Conservation (phyloP, 2,888 invertebrate species). For the Lasioglossum villosulum region DNA sequence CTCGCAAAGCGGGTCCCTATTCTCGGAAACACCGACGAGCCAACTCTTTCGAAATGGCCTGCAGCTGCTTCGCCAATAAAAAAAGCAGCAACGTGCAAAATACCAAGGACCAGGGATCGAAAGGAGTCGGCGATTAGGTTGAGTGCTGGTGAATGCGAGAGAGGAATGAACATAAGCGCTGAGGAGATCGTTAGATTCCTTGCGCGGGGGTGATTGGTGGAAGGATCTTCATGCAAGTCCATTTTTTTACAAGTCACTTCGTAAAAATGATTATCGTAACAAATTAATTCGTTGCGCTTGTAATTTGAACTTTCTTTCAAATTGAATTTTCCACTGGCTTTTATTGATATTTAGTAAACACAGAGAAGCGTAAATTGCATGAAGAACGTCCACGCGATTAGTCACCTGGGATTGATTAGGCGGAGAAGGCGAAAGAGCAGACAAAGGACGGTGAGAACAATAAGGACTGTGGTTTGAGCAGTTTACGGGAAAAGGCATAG, state of each 20-base stretch:
- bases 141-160: slow-evolving; percentile 8
- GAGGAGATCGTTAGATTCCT: background rate
- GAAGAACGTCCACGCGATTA: background rate
- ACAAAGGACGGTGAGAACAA: slow-evolving; percentile 29
- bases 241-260: background rate
- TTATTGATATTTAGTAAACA: no score
- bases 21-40: slow-evolving; percentile 11
- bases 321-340: no score
- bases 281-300: background rate
- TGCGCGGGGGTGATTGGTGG: background rate
- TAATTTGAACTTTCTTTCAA: no score
- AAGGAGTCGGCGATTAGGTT: background rate
- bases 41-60: slow-evolving; percentile 14
- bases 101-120: background rate
- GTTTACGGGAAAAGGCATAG: slow-evolving; percentile 17
- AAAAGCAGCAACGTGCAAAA: slow-evolving; percentile 13
- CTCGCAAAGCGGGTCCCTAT: background rate
- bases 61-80: slow-evolving; percentile 23
- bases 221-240: background rate
- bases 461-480: slow-evolving; percentile 13
- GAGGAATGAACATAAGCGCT: slow-evolving; percentile 18
- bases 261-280: background rate
- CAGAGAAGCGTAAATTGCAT: background rate
- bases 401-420: slow-evolving; percentile 11
- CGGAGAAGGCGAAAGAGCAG: background rate